A percentile compares a stretch with the other conserved stretches of the same genome.
Conservation (phyloP, 1,140 invertebrate species). For the Sinella curviseta region DNA sequence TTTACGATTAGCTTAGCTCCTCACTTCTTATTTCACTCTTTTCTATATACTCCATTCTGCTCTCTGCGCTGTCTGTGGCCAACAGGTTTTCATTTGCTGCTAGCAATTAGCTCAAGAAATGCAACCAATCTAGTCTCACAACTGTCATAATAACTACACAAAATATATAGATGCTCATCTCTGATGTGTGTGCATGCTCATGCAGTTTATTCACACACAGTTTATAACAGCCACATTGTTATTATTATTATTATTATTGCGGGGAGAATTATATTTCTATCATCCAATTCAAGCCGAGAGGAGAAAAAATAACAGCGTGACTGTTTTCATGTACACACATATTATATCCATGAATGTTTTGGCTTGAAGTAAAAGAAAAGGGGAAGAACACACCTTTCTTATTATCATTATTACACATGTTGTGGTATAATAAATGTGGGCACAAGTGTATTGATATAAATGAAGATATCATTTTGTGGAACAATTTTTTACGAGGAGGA, state of each 20-base stretch:
- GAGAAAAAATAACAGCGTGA: slow-evolving; percentile 1
- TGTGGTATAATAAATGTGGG: not conserved
- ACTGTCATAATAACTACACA: slow-evolving; percentile 21
- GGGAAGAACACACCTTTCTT: slow-evolving; percentile 9
- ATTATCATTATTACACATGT: not conserved
- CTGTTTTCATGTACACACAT: not conserved
- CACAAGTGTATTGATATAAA: slow-evolving; percentile 18
- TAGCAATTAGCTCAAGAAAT: slow-evolving; percentile 24
- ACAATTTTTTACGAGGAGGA: not conserved
- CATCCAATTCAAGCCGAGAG: not conserved
- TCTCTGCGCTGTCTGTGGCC: slow-evolving; percentile 1
- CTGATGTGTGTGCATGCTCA: not conserved
- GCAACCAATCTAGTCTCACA: slow-evolving; percentile 3
- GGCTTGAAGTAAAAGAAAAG: too few species aligned
- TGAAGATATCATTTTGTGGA: slow-evolving; percentile 7
- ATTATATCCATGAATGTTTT: not conserved
- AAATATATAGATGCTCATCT: slow-evolving; percentile 2
- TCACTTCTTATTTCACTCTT: too few species aligned
- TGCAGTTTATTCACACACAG: slow-evolving; percentile 5
- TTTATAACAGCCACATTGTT: not conserved
- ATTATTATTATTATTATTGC: not conserved
- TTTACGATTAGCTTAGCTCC: too few species aligned
- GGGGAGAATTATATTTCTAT: not conserved
- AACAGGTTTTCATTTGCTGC: slow-evolving; percentile 26
- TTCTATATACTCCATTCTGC: not conserved